Evolutionary conservation across 2,797 vertebrate species (phyloP), one percentile per base, ranked within the genome.

Genomic region (Uromys caudimaculatus): DNA sequence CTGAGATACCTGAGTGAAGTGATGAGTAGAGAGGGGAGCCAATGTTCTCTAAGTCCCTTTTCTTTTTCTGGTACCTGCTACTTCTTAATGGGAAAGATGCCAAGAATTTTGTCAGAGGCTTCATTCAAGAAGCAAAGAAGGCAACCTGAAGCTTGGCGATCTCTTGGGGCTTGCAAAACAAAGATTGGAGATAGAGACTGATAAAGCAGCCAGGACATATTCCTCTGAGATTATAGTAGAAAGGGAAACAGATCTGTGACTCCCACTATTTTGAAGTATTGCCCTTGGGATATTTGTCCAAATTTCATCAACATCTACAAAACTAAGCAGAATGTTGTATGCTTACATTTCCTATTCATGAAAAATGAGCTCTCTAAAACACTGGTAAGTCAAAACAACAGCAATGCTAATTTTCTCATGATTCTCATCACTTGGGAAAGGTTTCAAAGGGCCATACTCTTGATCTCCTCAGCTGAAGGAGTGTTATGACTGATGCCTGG

Each of bases 61-160:
- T 10, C 78, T 19, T 95, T 27, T 79, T 91, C 29, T 92, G 85
- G 27, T n/a, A 85, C 11, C 38, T 78, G 32, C 6, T 47, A 76
- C 58, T 83, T 95, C 89, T 90, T 84, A 29, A 52, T 94, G 29
- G 32, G 35, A 16, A 69, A 71, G 85, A 83, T 23, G 12, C 62
- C 35, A 44, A 79, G 32, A 84, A 93, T 94, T 93, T 54, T 96
- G 21, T 96, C 41, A 64, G 29, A 93, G 69, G 32, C 52, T 94
- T 13, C 6, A 95, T 17, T 93, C 44, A 90, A 87, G 54, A 85
- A 90, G 41, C 38, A 73, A 67, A 90, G 64, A 84, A 78, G 16
- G 9, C 56, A 95, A 79, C 67, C 91, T 41, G 54, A 44, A 71
- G 13, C 87, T 79, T 82, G 71, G 29, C n/a, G 84, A 84, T 91